Evolutionary conservation across 2,113 vertebrate species (phyloP).

Genomic region (Anolis carolinensis): DNA sequence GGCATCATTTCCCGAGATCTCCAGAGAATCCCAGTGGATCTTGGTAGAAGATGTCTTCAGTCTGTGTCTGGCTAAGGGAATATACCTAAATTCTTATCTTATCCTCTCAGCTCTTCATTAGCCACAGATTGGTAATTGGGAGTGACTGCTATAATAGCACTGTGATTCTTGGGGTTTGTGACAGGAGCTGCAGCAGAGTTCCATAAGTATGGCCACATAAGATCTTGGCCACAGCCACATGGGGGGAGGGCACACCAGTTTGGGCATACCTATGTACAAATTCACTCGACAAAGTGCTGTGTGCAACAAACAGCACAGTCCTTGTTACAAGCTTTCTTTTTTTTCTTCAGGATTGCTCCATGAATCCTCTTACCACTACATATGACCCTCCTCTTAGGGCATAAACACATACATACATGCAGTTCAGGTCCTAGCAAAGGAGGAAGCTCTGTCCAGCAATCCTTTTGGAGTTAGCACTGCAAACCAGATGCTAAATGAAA

Average conservation of each 20-base stretch:
- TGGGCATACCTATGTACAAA: neutral
- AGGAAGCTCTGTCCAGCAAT: conserved; percentile 8
- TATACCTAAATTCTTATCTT: too few relatives aligned
- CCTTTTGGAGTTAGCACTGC: neutral
- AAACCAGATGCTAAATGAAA: conserved; percentile 30
- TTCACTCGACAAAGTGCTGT: neutral
- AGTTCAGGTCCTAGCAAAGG: neutral
- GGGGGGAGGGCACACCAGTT: neutral
- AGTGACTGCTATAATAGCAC: too few relatives aligned
- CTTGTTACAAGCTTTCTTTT: neutral
- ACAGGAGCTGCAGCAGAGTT: too few relatives aligned
- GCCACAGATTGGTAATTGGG: too few relatives aligned
- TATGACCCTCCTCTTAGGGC: neutral
- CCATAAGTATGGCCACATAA: too few relatives aligned
- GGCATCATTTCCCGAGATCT: too few relatives aligned
- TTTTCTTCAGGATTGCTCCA: neutral
- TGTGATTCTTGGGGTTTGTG: too few relatives aligned
- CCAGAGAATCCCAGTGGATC: too few relatives aligned
- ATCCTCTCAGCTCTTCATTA: too few relatives aligned
- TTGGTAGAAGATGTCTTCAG: too few relatives aligned
- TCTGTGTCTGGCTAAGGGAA: too few relatives aligned
- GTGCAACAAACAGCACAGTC: neutral
- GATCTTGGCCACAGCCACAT: too few relatives aligned
- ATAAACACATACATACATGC: neutral
- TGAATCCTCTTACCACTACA: neutral